These are phyloP conservation scores for Cryptus viduatorius DNA, from an alignment of 2,888 invertebrate species.

Conservation along the genomic window DNA sequence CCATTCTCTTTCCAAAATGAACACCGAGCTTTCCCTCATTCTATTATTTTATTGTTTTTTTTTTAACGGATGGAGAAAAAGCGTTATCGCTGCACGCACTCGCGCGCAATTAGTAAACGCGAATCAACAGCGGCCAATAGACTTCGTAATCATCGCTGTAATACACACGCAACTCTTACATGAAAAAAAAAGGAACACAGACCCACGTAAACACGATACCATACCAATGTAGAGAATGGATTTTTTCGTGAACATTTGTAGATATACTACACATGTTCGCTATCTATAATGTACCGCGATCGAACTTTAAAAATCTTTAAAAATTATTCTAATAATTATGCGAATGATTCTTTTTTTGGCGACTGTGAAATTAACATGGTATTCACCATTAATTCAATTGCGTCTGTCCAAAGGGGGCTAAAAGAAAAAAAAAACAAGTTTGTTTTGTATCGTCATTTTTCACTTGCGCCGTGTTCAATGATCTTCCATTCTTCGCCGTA, in stretches of 20 bases:
- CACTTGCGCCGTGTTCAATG: slow-evolving; percentile 63
- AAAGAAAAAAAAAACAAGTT: slow-evolving; percentile 2
- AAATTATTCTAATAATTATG: slow-evolving; percentile 21
- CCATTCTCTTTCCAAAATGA: too few species aligned
- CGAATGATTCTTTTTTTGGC: slow-evolving; percentile 23
- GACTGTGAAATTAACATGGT: slow-evolving; percentile 48
- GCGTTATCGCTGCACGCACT: slow-evolving; percentile 15
- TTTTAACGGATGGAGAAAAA: too few species aligned
- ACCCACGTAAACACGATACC: slow-evolving; percentile 10
- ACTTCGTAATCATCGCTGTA: slow-evolving; percentile 59
- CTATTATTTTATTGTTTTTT: too few species aligned
- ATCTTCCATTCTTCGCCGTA: slow-evolving; percentile 66
- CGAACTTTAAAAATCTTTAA: slow-evolving; percentile 42
- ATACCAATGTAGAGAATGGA: slow-evolving; percentile 57
- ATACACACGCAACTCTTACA: slow-evolving; percentile 30
- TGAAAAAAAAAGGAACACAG: slow-evolving; percentile 25
- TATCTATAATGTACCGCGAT: slow-evolving; percentile 49
- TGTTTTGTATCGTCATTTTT: slow-evolving; percentile 36
- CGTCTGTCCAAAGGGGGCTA: slow-evolving; percentile 3
- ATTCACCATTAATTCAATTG: neutral
- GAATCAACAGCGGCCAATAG: slow-evolving; percentile 3
- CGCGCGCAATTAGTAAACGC: neutral
- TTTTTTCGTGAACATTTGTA: slow-evolving; percentile 66
- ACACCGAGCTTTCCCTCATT: too few species aligned
- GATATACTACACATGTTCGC: slow-evolving; percentile 61